Percentiles rank a stretch among this genome's conserved stretches.
These are phyloP conservation scores for Masnerella sp. DNA, from an alignment of 2,888 invertebrate genomes.

Conservation along the genomic window DNA sequence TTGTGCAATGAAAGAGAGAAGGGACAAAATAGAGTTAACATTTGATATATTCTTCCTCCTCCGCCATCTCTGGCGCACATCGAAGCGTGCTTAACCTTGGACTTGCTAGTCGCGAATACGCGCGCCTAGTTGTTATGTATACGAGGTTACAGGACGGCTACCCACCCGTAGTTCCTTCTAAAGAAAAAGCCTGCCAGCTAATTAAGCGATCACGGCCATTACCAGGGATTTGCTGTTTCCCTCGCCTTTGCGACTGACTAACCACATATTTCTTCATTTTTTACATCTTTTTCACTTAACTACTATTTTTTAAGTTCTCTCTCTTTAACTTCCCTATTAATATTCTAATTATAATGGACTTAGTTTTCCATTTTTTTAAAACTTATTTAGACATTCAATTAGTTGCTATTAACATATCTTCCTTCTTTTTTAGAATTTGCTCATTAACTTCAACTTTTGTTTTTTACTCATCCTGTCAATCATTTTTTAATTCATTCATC, in stretches of 20 bases:
- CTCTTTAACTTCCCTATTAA: no score
- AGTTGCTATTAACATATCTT: no score
- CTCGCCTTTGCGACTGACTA: slow-evolving; percentile 18
- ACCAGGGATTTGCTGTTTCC: slow-evolving; percentile 55
- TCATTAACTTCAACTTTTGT: no score
- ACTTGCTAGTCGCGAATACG: slow-evolving; percentile 59
- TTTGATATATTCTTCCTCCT: slow-evolving; percentile 53
- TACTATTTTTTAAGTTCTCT: background rate
- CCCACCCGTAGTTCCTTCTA: slow-evolving; percentile 74
- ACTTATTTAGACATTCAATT: no score
- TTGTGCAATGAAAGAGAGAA: background rate
- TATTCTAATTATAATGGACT: no score
- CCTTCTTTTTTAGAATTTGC: no score
- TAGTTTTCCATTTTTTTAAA: slow-evolving; percentile 1
- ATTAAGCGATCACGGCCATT: slow-evolving; percentile 71
- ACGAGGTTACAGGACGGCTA: slow-evolving; percentile 70
- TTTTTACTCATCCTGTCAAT: no score
- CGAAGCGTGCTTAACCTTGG: slow-evolving; percentile 59
- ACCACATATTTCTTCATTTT: slow-evolving; percentile 16
- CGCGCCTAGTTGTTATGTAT: slow-evolving; percentile 54
- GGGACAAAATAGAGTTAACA: slow-evolving; percentile 21
- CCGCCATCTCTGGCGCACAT: slow-evolving; percentile 48
- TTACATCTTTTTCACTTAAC: slow-evolving; percentile 1
- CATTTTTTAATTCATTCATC: no score
- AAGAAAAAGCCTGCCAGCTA: slow-evolving; percentile 63